Percentiles rank a stretch among this genome's conserved stretches.
phyloP scores from a whole-genome alignment of 2,888 invertebrate species.

The Stenchaetothrips biformis region DNA sequence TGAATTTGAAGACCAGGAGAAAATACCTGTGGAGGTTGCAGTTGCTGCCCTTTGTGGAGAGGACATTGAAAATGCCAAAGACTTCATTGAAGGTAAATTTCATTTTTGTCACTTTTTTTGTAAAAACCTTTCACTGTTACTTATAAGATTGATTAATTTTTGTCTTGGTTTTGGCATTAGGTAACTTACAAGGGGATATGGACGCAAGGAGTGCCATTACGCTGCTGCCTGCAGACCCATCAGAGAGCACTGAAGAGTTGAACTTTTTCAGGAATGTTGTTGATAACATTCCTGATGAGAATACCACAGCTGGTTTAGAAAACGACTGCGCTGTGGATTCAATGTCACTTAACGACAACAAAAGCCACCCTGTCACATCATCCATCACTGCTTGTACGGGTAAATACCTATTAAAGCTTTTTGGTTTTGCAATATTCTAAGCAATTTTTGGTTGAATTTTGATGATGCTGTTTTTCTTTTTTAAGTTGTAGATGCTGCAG shows the following conservation, averaged over 20 bases:
- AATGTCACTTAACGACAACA: not conserved
- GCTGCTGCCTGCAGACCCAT: not conserved
- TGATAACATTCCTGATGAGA: not conserved
- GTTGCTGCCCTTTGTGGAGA: conserved; percentile 2
- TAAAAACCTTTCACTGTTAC: not conserved
- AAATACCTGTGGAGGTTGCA: not conserved
- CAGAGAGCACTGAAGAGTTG: not conserved
- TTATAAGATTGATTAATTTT: not conserved
- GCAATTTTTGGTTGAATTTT: not conserved
- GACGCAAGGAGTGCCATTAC: not conserved
- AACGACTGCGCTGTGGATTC: not conserved
- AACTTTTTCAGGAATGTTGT: conserved; percentile 1
- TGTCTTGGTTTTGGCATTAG: not conserved
- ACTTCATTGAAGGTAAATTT: conserved; percentile 1
- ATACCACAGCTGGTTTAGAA: not conserved
- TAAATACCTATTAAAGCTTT: not conserved
- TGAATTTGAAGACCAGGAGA: not conserved
- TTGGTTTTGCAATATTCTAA: not conserved
- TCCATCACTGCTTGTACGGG: not conserved
- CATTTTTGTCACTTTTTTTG: not conserved
- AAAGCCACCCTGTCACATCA: not conserved
- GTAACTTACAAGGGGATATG: not conserved
- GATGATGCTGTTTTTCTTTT: not conserved
- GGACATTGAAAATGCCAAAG: conserved; percentile 3
- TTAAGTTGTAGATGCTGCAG: not conserved